phyloP scores from a whole-genome alignment of 1,140 invertebrate genomes.

The Spodoptera frugiperda region DNA sequence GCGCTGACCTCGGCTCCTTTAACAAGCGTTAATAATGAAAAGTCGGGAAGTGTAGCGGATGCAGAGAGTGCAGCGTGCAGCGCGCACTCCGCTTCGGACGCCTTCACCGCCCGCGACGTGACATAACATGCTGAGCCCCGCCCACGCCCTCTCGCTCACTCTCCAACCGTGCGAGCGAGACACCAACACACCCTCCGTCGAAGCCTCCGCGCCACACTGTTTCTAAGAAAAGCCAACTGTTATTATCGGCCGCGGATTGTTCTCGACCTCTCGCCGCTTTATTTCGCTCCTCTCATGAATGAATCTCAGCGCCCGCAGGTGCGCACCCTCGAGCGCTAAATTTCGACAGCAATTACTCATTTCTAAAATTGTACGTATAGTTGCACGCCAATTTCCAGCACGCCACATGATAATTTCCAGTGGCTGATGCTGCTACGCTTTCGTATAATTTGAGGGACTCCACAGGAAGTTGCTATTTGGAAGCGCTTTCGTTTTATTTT shows the following conservation, averaged over 20 bases:
- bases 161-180: slow-evolving; percentile 67
- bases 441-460: slow-evolving; percentile 63
- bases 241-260: slow-evolving; percentile 81
- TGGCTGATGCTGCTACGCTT: slow-evolving; percentile 65
- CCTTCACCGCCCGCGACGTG: slow-evolving; percentile 70
- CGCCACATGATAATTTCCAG: slow-evolving; percentile 79
- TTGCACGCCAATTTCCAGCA: slow-evolving; percentile 73
- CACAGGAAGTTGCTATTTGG: slow-evolving; percentile 73
- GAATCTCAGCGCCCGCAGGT: slow-evolving; percentile 80
- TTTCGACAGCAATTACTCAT: slow-evolving; percentile 72
- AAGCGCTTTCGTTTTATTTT: slow-evolving; percentile 66
- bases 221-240: slow-evolving; percentile 84
- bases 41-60: slow-evolving; percentile 76
- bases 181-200: slow-evolving; percentile 65
- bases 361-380: slow-evolving; percentile 65
- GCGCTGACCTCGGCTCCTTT: slow-evolving; percentile 62
- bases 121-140: slow-evolving; percentile 77
- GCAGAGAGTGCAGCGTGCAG: slow-evolving; percentile 72
- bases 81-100: slow-evolving; percentile 56
- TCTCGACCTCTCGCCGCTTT: slow-evolving; percentile 75
- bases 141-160: slow-evolving; percentile 75
- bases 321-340: slow-evolving; percentile 73
- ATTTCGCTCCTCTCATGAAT: slow-evolving; percentile 78
- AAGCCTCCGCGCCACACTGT: slow-evolving; percentile 79
- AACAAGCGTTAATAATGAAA: slow-evolving; percentile 72